phyloP scores from a whole-genome alignment of 2,113 vertebrate species.

The Phalacrocorax carbo region DNA sequence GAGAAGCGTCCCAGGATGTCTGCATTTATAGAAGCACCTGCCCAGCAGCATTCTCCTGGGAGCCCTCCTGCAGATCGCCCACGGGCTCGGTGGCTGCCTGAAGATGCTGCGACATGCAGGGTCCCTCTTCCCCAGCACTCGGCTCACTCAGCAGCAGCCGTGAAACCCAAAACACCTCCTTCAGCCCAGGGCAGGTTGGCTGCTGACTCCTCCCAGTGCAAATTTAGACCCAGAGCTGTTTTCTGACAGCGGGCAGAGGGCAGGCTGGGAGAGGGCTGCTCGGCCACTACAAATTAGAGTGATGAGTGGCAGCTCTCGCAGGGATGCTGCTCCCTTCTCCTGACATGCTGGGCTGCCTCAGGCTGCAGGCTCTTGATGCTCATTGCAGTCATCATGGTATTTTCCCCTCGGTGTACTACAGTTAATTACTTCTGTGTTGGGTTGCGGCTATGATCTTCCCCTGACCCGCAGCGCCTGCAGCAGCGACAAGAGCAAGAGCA shows the following conservation, averaged over 20 bases:
- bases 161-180: not conserved
- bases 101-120: fast-evolving
- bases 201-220: not conserved
- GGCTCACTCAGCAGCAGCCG: not conserved
- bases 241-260: not conserved
- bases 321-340: not conserved
- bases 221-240: not conserved
- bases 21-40: not conserved
- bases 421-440: conserved; percentile 31
- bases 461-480: not conserved
- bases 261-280: not conserved
- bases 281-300: not conserved
- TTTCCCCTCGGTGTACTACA: not conserved
- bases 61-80: not conserved
- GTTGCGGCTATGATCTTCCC: conserved; percentile 23
- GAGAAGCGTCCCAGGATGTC: not conserved
- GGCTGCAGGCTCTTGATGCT: conserved; percentile 27
- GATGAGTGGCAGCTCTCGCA: not conserved
- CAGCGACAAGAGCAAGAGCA: not conserved
- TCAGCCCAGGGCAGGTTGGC: not conserved
- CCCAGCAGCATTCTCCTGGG: not conserved
- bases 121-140: not conserved
- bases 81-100: fast-evolving
- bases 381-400: not conserved
- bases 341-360: not conserved